A percentile compares a stretch with the other conserved stretches of the same genome.
phyloP scores from a whole-genome alignment of 2,888 invertebrate species.

The Clusia tigrina region DNA sequence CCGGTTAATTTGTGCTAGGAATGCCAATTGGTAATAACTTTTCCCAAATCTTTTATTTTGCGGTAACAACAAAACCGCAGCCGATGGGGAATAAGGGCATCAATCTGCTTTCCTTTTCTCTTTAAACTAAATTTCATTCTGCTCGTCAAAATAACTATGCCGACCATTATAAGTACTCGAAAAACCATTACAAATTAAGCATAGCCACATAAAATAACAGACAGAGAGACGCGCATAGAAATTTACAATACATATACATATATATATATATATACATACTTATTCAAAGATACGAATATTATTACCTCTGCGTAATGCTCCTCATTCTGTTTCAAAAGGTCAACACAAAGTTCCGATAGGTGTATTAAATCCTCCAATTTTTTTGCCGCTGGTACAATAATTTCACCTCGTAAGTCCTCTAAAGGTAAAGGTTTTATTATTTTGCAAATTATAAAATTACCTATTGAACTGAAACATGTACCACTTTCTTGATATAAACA shows the following conservation, averaged over 20 bases:
- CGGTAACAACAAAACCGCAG: no score
- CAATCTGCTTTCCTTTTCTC: no score
- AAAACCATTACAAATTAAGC: no score
- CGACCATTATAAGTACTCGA: no score
- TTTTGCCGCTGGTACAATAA: slow-evolving; percentile 81
- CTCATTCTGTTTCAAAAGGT: slow-evolving; percentile 98
- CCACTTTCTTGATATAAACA: not conserved
- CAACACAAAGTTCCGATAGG: slow-evolving; percentile 97
- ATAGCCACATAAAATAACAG: not conserved
- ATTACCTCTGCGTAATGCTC: slow-evolving; percentile 99
- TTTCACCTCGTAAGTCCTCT: slow-evolving; percentile 86
- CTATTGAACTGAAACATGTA: not conserved
- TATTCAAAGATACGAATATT: slow-evolving; percentile 14
- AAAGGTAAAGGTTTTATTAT: slow-evolving; percentile 33
- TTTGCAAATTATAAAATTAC: not conserved
- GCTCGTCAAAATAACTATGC: no score
- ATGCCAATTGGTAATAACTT: no score
- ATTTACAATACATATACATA: slow-evolving; percentile 23
- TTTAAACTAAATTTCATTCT: no score
- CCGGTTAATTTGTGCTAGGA: no score
- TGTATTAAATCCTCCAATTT: slow-evolving; percentile 96
- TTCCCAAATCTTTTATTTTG: no score
- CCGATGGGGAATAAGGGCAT: no score
- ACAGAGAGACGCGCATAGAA: slow-evolving; percentile 9
- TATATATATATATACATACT: slow-evolving; percentile 29